Base-by-base conservation (phyloP, 2,888 invertebrate genomes). In the Ecdyonurus torrentis region DNA sequence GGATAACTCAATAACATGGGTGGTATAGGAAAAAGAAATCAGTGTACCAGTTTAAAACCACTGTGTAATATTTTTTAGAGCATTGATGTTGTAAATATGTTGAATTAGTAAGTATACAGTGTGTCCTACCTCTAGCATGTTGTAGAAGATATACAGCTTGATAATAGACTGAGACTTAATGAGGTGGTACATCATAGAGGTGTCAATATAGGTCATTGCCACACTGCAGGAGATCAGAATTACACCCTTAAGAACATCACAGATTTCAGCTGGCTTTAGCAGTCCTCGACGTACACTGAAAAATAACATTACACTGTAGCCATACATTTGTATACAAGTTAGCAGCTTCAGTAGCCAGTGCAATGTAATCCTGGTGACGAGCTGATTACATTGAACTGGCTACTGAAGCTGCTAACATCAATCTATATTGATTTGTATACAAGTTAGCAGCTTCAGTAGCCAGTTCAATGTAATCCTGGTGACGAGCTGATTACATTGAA, bases 61-160 rank as follows among this genome's bases (percentile, higher is more conserved):
- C 18, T 58, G n/a, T n/a, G n/a, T n/a, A n/a, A n/a, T n/a, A n/a
- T n/a, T n/a, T n/a, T n/a, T n/a, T n/a, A n/a, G n/a, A n/a, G n/a
- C n/a, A n/a, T n/a, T n/a, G n/a, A n/a, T n/a, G n/a, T n/a, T n/a
- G n/a, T n/a, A n/a, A n/a, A 58, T 23, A 19, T 2, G n/a, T 58
- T 22, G 22, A 19, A 22, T 23, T 3, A 25, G 10, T 10, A 24
- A 52, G 19, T 2, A 5, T 52, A 52, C 10, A 15, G 19, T 52
- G 64, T 66, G 70, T n/a, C n/a, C n/a, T 72, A 96, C 95, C 79
- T 99, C 99, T 65, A 99, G 78, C 96, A 99, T 99, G 74, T 99
- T 99, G 76, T 94, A 99, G 78, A 99, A 97, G 73, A 99, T 96
- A 73, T 99, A 99, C 68, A 99, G 78, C 73, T 99, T 99, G 76